Evolutionary conservation across 2,888 invertebrate species (phyloP), one percentile per base, ranked within the genome.

Genomic region (Neoitamus cyanurus): DNA sequence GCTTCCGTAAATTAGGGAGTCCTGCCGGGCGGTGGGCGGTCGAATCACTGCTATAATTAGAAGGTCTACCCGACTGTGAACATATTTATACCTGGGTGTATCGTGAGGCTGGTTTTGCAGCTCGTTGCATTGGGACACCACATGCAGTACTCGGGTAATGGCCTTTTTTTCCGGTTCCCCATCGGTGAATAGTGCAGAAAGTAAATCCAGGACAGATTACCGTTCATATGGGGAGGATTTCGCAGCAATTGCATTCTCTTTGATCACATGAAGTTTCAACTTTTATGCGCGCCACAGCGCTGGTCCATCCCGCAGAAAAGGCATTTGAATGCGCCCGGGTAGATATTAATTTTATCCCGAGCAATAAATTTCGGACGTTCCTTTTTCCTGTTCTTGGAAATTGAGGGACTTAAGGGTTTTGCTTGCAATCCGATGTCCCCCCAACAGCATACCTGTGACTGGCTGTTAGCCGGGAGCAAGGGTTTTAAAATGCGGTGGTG

Each of bases 61-160:
- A 77, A 46, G 46, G 42, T 25, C 25, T 77, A 58, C 25, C 77
- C n/a, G 37, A n/a, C 28, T 77, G 30, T 42, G 46, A 46, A 46
- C 77, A 46, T 77, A 77, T 77, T 77, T 77, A 77, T 77, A 42
- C 42, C 42, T 25, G 20, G 28, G 28, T 28, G 30, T 77, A 77
- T 42, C 13, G 77, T 77, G 77, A 28, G 73, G 11, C 36, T 77
- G 77, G 77, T 77, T 77, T 77, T 46, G 1, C 42, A 46, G 77
- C 77, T 77, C 77, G 77, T 77, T 77, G 77, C 77, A 77, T 46
- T 77, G 77, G 77, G 77, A 77, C 37, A 77, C 77, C 77, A 42
- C 77, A 77, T 77, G 46, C 37, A 77, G 37, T 42, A 9, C 20
- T 11, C 36, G 36, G 42, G 73, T 30, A 77, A 77, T 46, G 42